Base-by-base conservation (phyloP, 1,140 invertebrate species). In the Atta colombica region DNA sequence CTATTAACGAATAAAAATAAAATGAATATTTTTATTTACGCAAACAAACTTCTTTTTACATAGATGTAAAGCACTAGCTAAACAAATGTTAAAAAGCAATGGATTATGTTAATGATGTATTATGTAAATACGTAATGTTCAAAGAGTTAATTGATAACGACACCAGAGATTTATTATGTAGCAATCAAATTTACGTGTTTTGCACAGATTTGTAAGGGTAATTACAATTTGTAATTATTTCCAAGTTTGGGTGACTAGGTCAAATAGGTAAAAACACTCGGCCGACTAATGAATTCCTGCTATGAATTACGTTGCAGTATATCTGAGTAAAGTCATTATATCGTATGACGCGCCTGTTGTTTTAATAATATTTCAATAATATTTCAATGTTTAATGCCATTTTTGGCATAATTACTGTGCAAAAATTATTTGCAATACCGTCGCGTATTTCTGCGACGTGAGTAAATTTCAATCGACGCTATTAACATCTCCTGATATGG, bases 181-280 rank as follows among this genome's bases (percentile, higher is more conserved):
- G 39, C 28, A 61, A 61, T 82, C 14, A 84, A 61, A 84, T 84
- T 49, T 35, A 74, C 12, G 25, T 25, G 55, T 82, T 72, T 60
- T 60, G 80, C 80, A 2, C 25, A 84, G 55, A 82, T 82, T 74
- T 61, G 68, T 21, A 60, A 25, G 18, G 18, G 35, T 84, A 61
- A 84, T 84, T 61, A 61, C 55, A 61, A 61, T 74, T 72, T 74
- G 69, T 61, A 84, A 51, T 75, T 31, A 74, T 61, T 63, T 75
- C 55, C 14, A 80, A 80, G n/a, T 14, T 35, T n/a, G 45, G 3
- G 25, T 60, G 63, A 55, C 28, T 55, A 78, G 72, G 10, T 63
- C n/a, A 55, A 80, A 53, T 68, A 49, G n/a, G 3, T 18, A 71
- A 45, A 71, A 84, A 55, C 69, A 21, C 4, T 35, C 16, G 14